phyloP scores from a whole-genome alignment of 2,113 vertebrate genomes.

The Amphilophus citrinellus region DNA sequence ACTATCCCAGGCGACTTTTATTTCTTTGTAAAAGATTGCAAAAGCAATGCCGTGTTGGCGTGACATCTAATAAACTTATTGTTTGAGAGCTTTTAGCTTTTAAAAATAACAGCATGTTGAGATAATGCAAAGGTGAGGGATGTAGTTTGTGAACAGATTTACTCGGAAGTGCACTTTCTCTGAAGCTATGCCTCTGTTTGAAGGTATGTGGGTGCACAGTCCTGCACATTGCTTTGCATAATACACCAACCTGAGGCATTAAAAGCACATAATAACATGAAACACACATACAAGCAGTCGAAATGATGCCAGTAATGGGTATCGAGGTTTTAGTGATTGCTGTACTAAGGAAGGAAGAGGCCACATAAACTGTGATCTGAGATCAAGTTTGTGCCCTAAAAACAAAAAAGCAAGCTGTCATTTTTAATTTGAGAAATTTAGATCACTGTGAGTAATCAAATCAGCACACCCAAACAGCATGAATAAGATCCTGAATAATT shows the following conservation, averaged over 20 bases:
- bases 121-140: slow-evolving; percentile 4
- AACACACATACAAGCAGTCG: slow-evolving; percentile 64
- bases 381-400: slow-evolving; percentile 33
- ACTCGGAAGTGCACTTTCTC: slow-evolving; percentile 77
- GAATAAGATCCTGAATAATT: slow-evolving; percentile 44
- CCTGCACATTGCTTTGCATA: slow-evolving; percentile 46
- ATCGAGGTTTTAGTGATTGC: slow-evolving; percentile 52
- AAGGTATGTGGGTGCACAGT: slow-evolving; percentile 37
- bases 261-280: slow-evolving; percentile 54
- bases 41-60: background rate
- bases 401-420: slow-evolving; percentile 36
- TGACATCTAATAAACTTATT: background rate
- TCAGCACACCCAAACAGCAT: slow-evolving; percentile 47
- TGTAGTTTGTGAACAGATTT: slow-evolving; percentile 29
- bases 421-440: slow-evolving; percentile 42
- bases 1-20: background rate
- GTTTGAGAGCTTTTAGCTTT: background rate
- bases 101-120: background rate
- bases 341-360: slow-evolving; percentile 75
- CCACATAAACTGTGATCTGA: slow-evolving; percentile 56
- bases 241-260: slow-evolving; percentile 48
- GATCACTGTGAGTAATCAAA: slow-evolving; percentile 50
- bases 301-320: slow-evolving; percentile 49
- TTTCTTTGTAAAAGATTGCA: background rate
- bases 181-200: slow-evolving; percentile 30